These are phyloP conservation scores for Centropyge bicolor DNA, from an alignment of 2,797 vertebrate genomes.

Conservation along the genomic window DNA sequence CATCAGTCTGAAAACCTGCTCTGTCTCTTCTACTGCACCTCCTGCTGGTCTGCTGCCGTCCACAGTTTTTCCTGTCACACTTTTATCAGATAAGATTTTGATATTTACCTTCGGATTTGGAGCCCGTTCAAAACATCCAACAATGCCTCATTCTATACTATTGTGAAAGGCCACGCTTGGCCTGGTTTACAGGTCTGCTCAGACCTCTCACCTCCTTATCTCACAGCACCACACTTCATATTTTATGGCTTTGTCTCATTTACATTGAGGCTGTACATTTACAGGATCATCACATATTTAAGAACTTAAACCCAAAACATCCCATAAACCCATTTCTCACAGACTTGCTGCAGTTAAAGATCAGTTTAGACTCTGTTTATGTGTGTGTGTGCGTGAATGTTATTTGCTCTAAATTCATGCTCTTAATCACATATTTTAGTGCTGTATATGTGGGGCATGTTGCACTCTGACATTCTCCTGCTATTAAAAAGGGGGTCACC, in stretches of 20 bases:
- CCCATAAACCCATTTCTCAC: constrained; percentile 39
- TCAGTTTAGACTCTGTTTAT: constrained; percentile 14
- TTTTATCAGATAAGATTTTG: constrained; percentile 56
- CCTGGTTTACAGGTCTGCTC: constrained; percentile 41
- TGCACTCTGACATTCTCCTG: constrained; percentile 58
- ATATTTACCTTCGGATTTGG: constrained; percentile 46
- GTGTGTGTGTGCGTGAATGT: constrained; percentile 27
- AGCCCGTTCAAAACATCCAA: constrained; percentile 12
- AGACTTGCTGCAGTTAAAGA: not conserved
- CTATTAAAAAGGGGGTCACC: constrained; percentile 76
- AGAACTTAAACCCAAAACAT: constrained; percentile 40
- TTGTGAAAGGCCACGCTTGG: constrained; percentile 45
- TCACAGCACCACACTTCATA: constrained; percentile 2
- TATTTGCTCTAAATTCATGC: constrained; percentile 61
- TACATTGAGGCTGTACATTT: constrained; percentile 10
- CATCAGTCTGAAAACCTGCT: constrained; percentile 1
- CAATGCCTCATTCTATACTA: constrained; percentile 46
- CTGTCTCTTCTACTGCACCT: constrained; percentile 37
- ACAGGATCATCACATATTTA: constrained; percentile 42
- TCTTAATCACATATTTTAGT: constrained; percentile 59
- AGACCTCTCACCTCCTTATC: constrained; percentile 60
- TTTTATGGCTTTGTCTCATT: constrained; percentile 35
- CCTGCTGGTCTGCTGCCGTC: constrained; percentile 52
- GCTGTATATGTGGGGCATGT: constrained; percentile 68
- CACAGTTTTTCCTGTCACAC: constrained; percentile 20